Evolutionary conservation across 2,113 vertebrate species (phyloP).

Genomic region (Toxotes jaculatrix): DNA sequence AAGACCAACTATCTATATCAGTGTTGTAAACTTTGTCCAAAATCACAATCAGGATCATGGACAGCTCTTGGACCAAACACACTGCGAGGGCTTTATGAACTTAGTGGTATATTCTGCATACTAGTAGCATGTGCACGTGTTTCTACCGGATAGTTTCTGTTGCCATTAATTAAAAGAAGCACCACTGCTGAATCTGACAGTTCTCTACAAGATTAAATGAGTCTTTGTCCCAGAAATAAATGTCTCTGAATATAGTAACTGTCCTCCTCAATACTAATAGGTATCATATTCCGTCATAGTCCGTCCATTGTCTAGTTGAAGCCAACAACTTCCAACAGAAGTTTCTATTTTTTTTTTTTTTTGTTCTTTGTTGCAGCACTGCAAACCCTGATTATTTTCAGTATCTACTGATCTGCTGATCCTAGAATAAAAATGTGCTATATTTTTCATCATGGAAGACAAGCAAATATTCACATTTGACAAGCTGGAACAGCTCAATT

Average conservation of each 20-base stretch:
- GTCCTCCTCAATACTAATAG: too few relatives aligned
- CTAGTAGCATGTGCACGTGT: neutral
- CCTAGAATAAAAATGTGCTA: neutral
- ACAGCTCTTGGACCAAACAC: neutral
- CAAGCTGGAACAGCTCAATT: too few relatives aligned
- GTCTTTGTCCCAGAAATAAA: neutral
- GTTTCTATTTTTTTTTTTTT: too few relatives aligned
- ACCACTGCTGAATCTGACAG: neutral
- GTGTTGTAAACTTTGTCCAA: neutral
- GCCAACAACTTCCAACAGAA: too few relatives aligned
- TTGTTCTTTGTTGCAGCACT: too few relatives aligned
- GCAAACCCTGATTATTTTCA: neutral
- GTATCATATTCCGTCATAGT: too few relatives aligned
- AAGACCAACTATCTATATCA: constrained; percentile 26
- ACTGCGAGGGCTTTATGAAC: neutral
- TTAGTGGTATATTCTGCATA: neutral
- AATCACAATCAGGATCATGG: constrained; percentile 23
- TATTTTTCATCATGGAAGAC: neutral
- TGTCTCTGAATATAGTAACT: too few relatives aligned
- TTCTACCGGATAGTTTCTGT: neutral
- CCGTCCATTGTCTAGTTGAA: too few relatives aligned
- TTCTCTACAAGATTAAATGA: constrained; percentile 2
- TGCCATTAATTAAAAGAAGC: neutral
- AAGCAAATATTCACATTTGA: neutral
- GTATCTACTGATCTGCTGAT: neutral